Evolutionary conservation across 2,888 invertebrate species (phyloP), one percentile per base, ranked within the genome.

Genomic region (Eristalis tenax): DNA sequence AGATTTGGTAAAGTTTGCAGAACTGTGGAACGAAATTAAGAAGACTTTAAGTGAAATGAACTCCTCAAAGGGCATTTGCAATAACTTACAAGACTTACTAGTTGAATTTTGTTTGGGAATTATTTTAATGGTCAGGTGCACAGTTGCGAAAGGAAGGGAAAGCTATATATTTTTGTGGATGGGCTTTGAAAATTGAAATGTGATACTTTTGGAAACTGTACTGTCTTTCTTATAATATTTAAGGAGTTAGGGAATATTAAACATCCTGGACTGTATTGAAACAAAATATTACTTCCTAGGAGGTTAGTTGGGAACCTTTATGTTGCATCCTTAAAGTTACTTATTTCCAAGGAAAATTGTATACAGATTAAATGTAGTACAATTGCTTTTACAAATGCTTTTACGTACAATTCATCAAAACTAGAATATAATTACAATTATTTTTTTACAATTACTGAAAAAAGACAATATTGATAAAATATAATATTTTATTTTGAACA

Each of bases 41-140:
- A 68, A 74, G 50, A 18, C 50, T 73, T 26, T 10, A 43, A 69
- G 43, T 66, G 61, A 50, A 77, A 61, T 77, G 69, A 69, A 77
- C 61, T 68, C 68, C 65, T 65, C 65, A 70, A 70, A 79, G 56
- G 75, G 70, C 57, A 63, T 70, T 69, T 32, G 61, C 75, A 70
- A 74, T 84, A 75, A 84, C 75, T 70, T 65, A 38, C 59, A 50
- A 50, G 56, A 70, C 61, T 75, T 75, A 70, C 74, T 56, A 56
- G 66, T 78, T 56, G 65, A 40, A 70, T 61, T 75, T 23, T 28
- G 61, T 71, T 50, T 50, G 50, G 50, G 61, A 83, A 65, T 75
- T 79, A 26, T 69, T 43, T 68, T 64, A 69, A 74, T 64, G 83
- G 78, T 73, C 18, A 66, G 40, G 26, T 40, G 50, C 18, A 32